phyloP scores from a whole-genome alignment of 2,888 invertebrate genomes.

The Heteromurus nitidus region DNA sequence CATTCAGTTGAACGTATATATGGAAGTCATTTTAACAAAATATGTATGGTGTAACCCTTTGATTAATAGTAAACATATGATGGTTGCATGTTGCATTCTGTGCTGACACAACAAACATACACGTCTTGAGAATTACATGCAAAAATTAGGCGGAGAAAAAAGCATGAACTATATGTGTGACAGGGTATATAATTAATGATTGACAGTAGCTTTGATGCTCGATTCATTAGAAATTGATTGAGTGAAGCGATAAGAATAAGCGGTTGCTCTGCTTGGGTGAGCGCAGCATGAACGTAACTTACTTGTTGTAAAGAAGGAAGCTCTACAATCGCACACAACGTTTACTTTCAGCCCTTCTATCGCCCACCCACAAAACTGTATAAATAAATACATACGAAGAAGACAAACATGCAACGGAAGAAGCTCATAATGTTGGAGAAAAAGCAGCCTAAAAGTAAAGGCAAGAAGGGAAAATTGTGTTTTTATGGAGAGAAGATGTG shows the following conservation, averaged over 20 bases:
- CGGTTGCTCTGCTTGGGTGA: neutral
- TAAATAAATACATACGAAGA: too few relatives aligned
- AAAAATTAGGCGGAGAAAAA: too few relatives aligned
- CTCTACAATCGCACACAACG: neutral
- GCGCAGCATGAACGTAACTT: neutral
- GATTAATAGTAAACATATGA: too few relatives aligned
- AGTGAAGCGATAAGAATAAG: conserved; percentile 44
- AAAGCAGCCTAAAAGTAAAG: neutral
- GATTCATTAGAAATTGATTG: conserved; percentile 46
- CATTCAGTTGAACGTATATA: too few relatives aligned
- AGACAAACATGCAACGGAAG: conserved; percentile 1
- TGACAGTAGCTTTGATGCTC: conserved; percentile 50
- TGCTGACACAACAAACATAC: too few relatives aligned
- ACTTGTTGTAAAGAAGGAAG: neutral
- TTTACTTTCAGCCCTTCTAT: neutral
- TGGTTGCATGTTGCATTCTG: too few relatives aligned
- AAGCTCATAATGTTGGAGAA: neutral
- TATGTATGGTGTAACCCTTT: too few relatives aligned
- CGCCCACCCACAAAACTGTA: neutral
- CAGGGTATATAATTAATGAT: conserved; percentile 47
- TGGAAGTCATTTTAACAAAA: too few relatives aligned
- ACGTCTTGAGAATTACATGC: too few relatives aligned
- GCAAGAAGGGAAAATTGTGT: neutral
- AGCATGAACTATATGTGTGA: neutral
- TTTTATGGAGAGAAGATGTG: too few relatives aligned